A percentile compares a stretch with the other conserved stretches of the same genome.
phyloP scores from a whole-genome alignment of 2,113 vertebrate genomes.

The Heterocephalus glaber region DNA sequence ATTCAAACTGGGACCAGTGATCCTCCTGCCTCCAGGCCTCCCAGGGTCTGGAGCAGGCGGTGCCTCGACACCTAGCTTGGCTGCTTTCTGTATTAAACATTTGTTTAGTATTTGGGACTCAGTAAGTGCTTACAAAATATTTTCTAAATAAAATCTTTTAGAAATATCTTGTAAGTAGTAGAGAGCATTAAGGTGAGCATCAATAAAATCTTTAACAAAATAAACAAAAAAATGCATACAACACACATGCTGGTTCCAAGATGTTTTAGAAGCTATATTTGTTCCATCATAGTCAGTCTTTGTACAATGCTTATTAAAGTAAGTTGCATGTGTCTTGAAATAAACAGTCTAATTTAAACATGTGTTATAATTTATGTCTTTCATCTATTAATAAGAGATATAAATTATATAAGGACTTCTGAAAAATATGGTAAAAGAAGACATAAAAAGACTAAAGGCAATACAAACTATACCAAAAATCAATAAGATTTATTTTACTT shows the following conservation, averaged over 20 bases:
- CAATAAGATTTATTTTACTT: constrained; percentile 30
- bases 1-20: background rate
- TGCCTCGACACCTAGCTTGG: rapidly evolving
- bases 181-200: constrained; percentile 40
- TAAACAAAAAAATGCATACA: constrained; percentile 33
- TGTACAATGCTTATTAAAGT: constrained; percentile 54
- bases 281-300: constrained; percentile 49
- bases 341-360: constrained; percentile 70
- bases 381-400: constrained; percentile 31
- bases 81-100: background rate
- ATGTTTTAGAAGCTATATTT: constrained; percentile 67
- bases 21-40: background rate
- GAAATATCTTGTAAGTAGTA: background rate
- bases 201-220: constrained; percentile 43
- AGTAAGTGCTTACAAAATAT: constrained; percentile 15
- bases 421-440: background rate
- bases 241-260: constrained; percentile 49
- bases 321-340: constrained; percentile 52
- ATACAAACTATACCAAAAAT: background rate
- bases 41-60: too few species aligned
- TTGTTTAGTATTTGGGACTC: background rate
- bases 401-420: constrained; percentile 28
- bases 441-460: background rate
- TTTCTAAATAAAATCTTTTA: constrained; percentile 34
- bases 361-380: constrained; percentile 2